Evolutionary conservation across 53 echinoderm and acorn worm genomes (phyloP).

Genomic region (Holothuria leucospilota): DNA sequence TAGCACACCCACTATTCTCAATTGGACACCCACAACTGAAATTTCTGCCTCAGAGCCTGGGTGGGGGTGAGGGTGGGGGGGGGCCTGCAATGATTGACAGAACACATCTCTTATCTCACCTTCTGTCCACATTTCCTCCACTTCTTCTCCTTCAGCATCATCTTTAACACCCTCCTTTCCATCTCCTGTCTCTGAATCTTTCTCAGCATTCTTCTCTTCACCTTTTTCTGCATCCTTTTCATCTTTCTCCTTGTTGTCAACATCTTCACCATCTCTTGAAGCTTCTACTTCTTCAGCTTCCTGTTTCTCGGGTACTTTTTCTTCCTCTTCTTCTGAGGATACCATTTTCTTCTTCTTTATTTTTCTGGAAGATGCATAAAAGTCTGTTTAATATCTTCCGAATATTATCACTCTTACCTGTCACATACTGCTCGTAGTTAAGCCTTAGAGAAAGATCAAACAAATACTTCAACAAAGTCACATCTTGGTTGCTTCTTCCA

Average conservation of each 20-base stretch:
- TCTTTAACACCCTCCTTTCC: neutral
- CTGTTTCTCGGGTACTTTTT: neutral
- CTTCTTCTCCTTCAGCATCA: neutral
- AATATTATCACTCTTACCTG: neutral
- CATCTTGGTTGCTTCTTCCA: too few relatives aligned
- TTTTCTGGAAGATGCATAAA: slow-evolving; percentile 3
- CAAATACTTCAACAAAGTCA: too few relatives aligned
- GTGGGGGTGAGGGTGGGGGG: too few relatives aligned
- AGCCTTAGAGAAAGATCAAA: neutral
- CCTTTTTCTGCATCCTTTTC: neutral
- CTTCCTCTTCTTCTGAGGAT: neutral
- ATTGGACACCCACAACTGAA: too few relatives aligned
- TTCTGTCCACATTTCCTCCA: neutral
- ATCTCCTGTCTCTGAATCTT: neutral
- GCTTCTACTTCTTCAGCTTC: neutral
- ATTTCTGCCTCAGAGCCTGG: too few relatives aligned
- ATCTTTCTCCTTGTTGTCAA: neutral
- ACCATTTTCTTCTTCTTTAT: neutral
- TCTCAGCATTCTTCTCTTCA: neutral
- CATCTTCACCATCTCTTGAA: neutral
- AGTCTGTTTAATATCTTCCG: neutral
- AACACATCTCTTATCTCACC: neutral
- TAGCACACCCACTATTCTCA: too few relatives aligned
- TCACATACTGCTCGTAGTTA: too few relatives aligned
- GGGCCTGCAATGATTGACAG: too few relatives aligned